Conservation (phyloP, 1,140 invertebrate genomes). For the Drosophila subobscura region DNA sequence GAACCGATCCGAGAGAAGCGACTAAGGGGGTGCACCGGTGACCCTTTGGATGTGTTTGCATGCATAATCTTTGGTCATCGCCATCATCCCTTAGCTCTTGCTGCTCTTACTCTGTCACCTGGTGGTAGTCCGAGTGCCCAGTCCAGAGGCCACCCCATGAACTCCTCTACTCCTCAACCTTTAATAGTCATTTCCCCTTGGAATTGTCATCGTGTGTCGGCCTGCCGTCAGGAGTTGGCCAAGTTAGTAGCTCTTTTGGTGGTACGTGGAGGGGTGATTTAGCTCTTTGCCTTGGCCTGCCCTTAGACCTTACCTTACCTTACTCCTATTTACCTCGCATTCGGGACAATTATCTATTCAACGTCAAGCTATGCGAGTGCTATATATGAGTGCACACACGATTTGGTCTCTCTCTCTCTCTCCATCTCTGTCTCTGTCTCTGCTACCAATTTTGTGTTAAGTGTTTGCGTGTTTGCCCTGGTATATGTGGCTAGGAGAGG, state of each 20-base stretch:
- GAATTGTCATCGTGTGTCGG: slow-evolving; percentile 62
- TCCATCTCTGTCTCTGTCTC: slow-evolving; percentile 3
- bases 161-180: slow-evolving; percentile 31
- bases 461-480: slow-evolving; percentile 72
- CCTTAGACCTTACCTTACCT: slow-evolving; percentile 37
- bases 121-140: slow-evolving; percentile 62
- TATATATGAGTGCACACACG: slow-evolving; percentile 79
- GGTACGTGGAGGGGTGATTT: slow-evolving; percentile 19
- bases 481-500: slow-evolving; percentile 2
- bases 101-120: slow-evolving; percentile 54
- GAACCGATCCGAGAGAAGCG: slow-evolving; percentile 50
- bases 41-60: slow-evolving; percentile 65
- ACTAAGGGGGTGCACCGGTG: slow-evolving; percentile 35
- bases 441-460: slow-evolving; percentile 78
- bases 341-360: slow-evolving; percentile 83
- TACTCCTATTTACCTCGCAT: slow-evolving; percentile 80
- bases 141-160: slow-evolving; percentile 15
- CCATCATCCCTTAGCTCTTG: slow-evolving; percentile 63
- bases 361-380: slow-evolving; percentile 66
- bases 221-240: slow-evolving; percentile 49
- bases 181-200: slow-evolving; percentile 73
- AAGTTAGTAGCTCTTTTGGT: slow-evolving; percentile 14
- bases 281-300: slow-evolving; percentile 32
- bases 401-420: slow-evolving; percentile 50
- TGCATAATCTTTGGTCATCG: slow-evolving; percentile 79